Conservation (phyloP, 2,888 invertebrate species). For the Drosophila anomalipes region DNA sequence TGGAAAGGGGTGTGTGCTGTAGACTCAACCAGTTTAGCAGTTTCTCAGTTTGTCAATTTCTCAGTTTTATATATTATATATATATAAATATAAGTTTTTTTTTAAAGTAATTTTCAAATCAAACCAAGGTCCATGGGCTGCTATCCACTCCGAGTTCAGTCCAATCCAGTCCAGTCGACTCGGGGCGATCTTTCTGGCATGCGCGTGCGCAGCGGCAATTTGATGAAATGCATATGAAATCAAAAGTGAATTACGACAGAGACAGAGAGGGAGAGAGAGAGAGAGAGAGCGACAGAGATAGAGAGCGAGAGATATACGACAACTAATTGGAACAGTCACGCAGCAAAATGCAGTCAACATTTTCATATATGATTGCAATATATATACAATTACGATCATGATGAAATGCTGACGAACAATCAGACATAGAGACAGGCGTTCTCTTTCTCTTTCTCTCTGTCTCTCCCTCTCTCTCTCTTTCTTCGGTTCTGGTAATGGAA, state of each 20-base stretch:
- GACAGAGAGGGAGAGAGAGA: neutral
- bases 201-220: conserved; percentile 82
- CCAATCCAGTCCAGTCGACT: conserved; percentile 36
- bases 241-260: conserved; percentile 78
- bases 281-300: conserved; percentile 1
- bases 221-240: conserved; percentile 81
- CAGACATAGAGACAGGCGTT: neutral
- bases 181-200: conserved; percentile 60
- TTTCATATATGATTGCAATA: conserved; percentile 30
- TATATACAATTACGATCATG: conserved; percentile 14
- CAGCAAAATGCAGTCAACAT: conserved; percentile 50
- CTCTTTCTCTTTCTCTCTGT: neutral
- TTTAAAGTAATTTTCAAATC: conserved; percentile 71
- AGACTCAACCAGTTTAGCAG: conserved; percentile 54
- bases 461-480: neutral
- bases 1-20: conserved; percentile 40
- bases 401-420: conserved; percentile 21
- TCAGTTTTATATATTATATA: conserved; percentile 11
- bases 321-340: conserved; percentile 72
- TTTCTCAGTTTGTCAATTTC: conserved; percentile 19
- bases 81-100: conserved; percentile 34
- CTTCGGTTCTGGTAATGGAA: conserved; percentile 7
- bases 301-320: conserved; percentile 18
- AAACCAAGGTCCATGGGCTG: conserved; percentile 69
- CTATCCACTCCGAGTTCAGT: neutral